phyloP scores from a whole-genome alignment of 2,113 vertebrate genomes.

The Oncorhynchus clarkii region DNA sequence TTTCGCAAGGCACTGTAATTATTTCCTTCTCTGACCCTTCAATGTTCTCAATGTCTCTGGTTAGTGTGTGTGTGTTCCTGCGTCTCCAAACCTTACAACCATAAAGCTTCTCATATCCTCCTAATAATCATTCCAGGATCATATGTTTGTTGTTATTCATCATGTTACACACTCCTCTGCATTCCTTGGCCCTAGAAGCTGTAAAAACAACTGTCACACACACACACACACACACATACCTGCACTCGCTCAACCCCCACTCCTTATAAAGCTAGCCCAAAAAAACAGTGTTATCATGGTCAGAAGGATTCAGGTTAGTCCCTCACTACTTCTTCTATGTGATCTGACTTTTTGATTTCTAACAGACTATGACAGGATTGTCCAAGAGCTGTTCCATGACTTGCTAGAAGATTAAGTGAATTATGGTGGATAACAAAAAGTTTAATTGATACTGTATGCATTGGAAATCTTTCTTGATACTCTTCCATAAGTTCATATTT shows the following conservation, averaged over 20 bases:
- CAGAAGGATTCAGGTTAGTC: neutral
- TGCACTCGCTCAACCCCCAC: neutral
- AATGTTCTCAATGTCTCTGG: neutral
- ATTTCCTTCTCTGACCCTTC: neutral
- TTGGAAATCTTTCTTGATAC: too few relatives aligned
- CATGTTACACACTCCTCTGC: neutral
- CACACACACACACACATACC: neutral
- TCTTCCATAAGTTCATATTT: too few relatives aligned
- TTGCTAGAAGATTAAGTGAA: too few relatives aligned
- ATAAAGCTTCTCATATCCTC: neutral
- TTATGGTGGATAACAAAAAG: too few relatives aligned
- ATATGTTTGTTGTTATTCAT: neutral
- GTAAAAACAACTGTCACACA: neutral
- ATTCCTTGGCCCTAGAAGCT: neutral
- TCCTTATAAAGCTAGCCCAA: neutral
- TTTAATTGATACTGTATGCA: too few relatives aligned
- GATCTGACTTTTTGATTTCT: too few relatives aligned
- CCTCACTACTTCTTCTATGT: neutral
- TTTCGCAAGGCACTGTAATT: too few relatives aligned
- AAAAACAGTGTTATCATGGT: neutral
- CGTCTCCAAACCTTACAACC: neutral
- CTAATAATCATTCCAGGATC: neutral
- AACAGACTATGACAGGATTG: too few relatives aligned
- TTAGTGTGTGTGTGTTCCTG: neutral
- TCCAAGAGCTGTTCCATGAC: too few relatives aligned